Conservation (phyloP, 2,888 invertebrate species). For the Polia nebulosa region DNA sequence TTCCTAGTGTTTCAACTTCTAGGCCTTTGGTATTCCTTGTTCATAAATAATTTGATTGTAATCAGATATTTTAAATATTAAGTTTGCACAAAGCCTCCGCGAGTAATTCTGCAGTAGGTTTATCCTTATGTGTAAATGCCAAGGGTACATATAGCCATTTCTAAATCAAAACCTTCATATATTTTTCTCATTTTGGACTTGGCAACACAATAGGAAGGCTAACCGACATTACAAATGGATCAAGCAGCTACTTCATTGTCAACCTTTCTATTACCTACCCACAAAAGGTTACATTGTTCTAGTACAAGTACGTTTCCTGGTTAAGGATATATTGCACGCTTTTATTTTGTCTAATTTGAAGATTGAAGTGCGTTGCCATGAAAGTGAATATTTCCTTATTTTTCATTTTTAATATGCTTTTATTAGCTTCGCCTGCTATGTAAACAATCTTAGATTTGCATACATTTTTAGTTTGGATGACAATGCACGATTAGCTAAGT, state of each 20-base stretch:
- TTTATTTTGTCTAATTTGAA: background rate
- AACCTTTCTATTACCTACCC: slow-evolving; percentile 50
- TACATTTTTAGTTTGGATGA: too few species aligned
- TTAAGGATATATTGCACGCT: background rate
- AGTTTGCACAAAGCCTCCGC: background rate
- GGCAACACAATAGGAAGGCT: slow-evolving; percentile 3
- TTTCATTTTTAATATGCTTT: too few species aligned
- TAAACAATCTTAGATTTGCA: too few species aligned
- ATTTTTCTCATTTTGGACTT: slow-evolving; percentile 17
- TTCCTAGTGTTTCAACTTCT: too few species aligned
- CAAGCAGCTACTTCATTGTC: slow-evolving; percentile 44
- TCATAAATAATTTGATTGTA: background rate
- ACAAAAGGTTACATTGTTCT: slow-evolving; percentile 23
- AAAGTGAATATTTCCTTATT: background rate
- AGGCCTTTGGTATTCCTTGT: background rate
- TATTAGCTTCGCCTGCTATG: too few species aligned
- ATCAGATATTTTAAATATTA: background rate
- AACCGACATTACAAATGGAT: slow-evolving; percentile 47
- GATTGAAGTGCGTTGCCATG: background rate
- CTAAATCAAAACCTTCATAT: slow-evolving; percentile 6
- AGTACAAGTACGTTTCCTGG: slow-evolving; percentile 15
- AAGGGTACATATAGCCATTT: slow-evolving; percentile 9
- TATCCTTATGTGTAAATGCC: slow-evolving; percentile 31
- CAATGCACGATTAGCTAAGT: too few species aligned
- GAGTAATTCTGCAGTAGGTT: background rate